phyloP scores from a whole-genome alignment of 2,113 vertebrate species.

The Petaurus breviceps region DNA sequence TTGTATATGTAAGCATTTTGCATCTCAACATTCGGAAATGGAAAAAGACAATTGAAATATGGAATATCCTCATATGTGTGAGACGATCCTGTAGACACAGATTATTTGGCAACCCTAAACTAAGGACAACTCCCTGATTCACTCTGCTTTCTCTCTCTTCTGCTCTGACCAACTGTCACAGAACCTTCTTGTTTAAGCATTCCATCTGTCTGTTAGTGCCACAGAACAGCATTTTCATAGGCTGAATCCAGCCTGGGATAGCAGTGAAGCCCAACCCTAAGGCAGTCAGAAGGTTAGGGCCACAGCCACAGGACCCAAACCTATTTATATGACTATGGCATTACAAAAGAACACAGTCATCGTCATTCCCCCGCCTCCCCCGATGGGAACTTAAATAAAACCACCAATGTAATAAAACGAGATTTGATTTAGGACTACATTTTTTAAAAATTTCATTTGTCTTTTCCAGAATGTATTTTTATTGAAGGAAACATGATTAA shows the following conservation, averaged over 20 bases:
- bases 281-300: neutral
- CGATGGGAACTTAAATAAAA: neutral
- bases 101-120: neutral
- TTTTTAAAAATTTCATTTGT: neutral
- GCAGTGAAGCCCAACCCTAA: neutral
- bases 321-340: neutral
- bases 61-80: neutral
- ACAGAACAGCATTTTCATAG: neutral
- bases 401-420: neutral
- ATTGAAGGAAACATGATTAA: constrained; percentile 32
- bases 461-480: constrained; percentile 30
- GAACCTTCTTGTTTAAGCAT: neutral
- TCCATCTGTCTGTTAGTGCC: neutral
- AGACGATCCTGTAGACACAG: neutral
- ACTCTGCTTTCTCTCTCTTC: neutral
- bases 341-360: neutral
- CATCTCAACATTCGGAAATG: neutral
- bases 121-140: neutral
- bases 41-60: neutral
- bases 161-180: neutral
- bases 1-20: neutral
- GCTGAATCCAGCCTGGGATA: neutral
- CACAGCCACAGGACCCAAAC: neutral
- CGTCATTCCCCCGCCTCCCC: neutral
- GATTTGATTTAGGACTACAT: constrained; percentile 14